Percentiles rank a stretch among this genome's conserved stretches.
phyloP scores from a whole-genome alignment of 2,113 vertebrate species.

The sheep (Ovis aries) region ARS-UI_Ramb_v3.0 NC_056055.1:137741501-137742000 shows the following conservation, averaged over 20 bases:
- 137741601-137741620: not conserved
- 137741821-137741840: not conserved
- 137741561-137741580: not conserved
- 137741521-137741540: conserved; percentile 5
- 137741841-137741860: not conserved
- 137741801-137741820: not conserved
- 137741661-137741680: not conserved
- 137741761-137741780: not conserved
- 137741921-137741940: not conserved
- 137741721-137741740: not conserved
- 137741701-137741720: not conserved
- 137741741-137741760: not conserved
- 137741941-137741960: not conserved
- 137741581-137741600: conserved; percentile 17
- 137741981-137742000: not conserved
- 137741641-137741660: not conserved
- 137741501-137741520: not conserved
- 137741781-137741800: not conserved
- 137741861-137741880: not conserved
- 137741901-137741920: not conserved
- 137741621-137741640: not conserved
- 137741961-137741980: not conserved
- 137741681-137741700: not conserved
- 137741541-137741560: not conserved
- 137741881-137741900: not conserved